Evolutionary conservation across 2,797 vertebrate genomes (phyloP), one percentile per base, ranked within the genome.

Genomic region (Periophthalmus magnuspinnatus): DNA sequence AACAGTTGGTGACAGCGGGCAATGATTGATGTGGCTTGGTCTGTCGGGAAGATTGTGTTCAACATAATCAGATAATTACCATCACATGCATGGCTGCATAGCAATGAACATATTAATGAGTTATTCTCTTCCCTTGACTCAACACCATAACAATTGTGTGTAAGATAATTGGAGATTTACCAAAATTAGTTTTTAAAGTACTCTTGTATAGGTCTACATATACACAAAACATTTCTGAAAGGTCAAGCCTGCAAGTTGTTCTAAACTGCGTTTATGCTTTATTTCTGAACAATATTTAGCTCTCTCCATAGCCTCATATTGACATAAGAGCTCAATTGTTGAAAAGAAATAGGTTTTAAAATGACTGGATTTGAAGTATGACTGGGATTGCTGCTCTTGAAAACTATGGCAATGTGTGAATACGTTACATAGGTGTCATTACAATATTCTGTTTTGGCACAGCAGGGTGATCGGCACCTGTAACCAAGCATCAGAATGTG

Each of bases 51-150:
- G 78, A 83, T 70, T 57, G 77, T 77, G 78, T 80, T 80, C 72
- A 77, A 79, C 77, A 80, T 74, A 80, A 83, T 83, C 73, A 83
- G 74, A 83, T 77, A 83, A 89, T 81, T 71, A 82, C 60, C 70
- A 45, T 73, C 77, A 79, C 68, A 82, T 70, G 77, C 80, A 76
- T 79, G 87, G 77, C 73, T 79, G 74, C 77, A 61, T 83, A 73
- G 66, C 74, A 83, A 79, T 67, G 72, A 78, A 78, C 82, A 76
- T 69, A 77, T 75, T 81, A 81, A 83, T 79, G 59, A 69, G 74
- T 67, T 72, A 48, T 69, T 71, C 1, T 67, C 67, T 67, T 8
- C 67, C 60, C 22, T 19, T 1, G 50, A 82, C 74, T 70, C 65
- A 73, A 69, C 55, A 60, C 19, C 68, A 50, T 62, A 63, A 63